Conservation (phyloP, 2,888 invertebrate species). For the Caenorhabditis auriculariae region DNA sequence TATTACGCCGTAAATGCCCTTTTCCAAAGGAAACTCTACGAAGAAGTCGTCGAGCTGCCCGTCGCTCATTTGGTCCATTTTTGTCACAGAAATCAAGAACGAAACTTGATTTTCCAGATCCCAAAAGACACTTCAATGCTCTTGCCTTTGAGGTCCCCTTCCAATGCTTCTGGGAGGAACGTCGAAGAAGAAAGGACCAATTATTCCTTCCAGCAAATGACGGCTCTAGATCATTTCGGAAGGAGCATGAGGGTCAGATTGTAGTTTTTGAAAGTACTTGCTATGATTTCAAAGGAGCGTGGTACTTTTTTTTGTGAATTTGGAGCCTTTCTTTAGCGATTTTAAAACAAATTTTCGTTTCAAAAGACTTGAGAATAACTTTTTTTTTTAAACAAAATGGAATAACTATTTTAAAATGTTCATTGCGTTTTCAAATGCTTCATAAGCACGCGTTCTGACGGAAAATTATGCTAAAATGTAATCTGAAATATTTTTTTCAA, state of each 20-base stretch:
- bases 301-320: too few species aligned
- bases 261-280: too few species aligned
- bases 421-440: too few species aligned
- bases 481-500: too few species aligned
- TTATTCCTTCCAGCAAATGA: slow-evolving; percentile 18
- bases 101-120: neutral
- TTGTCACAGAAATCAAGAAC: neutral
- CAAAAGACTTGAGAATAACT: too few species aligned
- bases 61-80: slow-evolving; percentile 28
- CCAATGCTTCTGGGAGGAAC: slow-evolving; percentile 20
- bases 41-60: slow-evolving; percentile 18
- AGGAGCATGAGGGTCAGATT: slow-evolving; percentile 7
- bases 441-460: too few species aligned
- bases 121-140: neutral
- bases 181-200: slow-evolving; percentile 23
- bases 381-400: too few species aligned
- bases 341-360: too few species aligned
- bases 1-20: slow-evolving; percentile 39
- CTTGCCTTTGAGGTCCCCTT: slow-evolving; percentile 13
- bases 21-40: slow-evolving; percentile 30
- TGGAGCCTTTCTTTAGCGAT: too few species aligned
- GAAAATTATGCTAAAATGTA: too few species aligned
- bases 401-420: too few species aligned
- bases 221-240: slow-evolving; percentile 17
- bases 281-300: too few species aligned